Evolutionary conservation across 2,797 vertebrate genomes (phyloP).

Genomic region (Lycodopsis pacificus): DNA sequence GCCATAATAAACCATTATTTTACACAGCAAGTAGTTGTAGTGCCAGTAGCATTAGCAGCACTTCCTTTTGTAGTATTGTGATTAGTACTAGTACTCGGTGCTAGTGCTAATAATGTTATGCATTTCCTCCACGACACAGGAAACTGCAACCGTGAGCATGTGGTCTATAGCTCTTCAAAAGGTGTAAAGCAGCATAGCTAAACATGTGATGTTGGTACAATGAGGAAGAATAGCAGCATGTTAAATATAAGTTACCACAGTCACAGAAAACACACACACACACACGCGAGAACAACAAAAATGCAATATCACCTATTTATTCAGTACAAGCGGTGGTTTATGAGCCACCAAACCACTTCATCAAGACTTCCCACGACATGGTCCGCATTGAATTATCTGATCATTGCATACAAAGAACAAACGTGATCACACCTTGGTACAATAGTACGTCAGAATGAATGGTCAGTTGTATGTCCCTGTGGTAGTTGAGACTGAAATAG

Average conservation of each 20-base stretch:
- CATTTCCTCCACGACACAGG: slow-evolving; percentile 2
- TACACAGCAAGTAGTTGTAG: background rate
- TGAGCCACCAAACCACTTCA: background rate
- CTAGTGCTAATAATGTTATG: background rate
- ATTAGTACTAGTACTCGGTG: background rate
- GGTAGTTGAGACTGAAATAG: background rate
- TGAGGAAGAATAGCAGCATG: background rate
- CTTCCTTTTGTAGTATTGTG: background rate
- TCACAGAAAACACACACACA: background rate
- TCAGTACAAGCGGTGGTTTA: background rate
- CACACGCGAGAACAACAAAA: background rate
- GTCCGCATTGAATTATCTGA: background rate
- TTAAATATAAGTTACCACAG: slow-evolving; percentile 8
- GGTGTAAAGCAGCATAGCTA: slow-evolving; percentile 16
- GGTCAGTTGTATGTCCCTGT: background rate
- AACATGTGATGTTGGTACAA: background rate
- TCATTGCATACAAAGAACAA: background rate
- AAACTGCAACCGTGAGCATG: slow-evolving; percentile 32
- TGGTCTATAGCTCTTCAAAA: slow-evolving; percentile 25
- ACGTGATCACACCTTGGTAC: background rate
- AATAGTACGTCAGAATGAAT: background rate
- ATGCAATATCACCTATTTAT: background rate
- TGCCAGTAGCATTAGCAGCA: background rate
- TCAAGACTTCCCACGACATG: background rate
- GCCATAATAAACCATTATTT: background rate